Conservation (phyloP, 2,888 invertebrate species). For the Chloromyia formosa region DNA sequence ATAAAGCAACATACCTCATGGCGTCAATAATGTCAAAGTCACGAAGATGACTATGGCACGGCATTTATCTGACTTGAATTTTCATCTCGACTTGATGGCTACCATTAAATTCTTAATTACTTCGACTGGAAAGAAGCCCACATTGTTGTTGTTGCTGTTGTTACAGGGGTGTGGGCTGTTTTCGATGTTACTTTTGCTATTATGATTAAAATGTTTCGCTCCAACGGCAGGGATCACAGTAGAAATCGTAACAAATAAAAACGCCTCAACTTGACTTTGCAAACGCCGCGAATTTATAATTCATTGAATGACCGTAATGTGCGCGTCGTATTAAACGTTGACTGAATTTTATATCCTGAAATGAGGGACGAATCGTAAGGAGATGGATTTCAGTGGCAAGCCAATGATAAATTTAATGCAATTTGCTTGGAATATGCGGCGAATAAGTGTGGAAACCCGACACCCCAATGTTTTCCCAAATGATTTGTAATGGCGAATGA, state of each 20-base stretch:
- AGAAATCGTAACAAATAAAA: neutral
- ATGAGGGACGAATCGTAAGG: neutral
- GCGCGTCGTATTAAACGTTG: slow-evolving; percentile 1
- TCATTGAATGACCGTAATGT: slow-evolving; percentile 11
- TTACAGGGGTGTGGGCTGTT: neutral
- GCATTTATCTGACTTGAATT: slow-evolving; percentile 32
- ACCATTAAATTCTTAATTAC: slow-evolving; percentile 31
- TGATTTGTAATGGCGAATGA: neutral
- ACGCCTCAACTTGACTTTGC: neutral
- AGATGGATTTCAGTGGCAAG: neutral
- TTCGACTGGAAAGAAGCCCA: slow-evolving; percentile 1
- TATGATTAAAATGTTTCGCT: slow-evolving; percentile 5
- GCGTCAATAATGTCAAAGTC: neutral
- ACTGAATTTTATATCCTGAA: slow-evolving; percentile 15
- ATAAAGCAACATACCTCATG: neutral
- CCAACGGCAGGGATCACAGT: neutral
- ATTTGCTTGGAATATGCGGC: neutral
- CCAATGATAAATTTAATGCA: slow-evolving; percentile 19
- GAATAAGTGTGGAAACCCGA: neutral
- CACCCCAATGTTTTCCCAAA: neutral
- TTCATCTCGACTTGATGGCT: slow-evolving; percentile 32
- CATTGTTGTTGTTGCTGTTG: slow-evolving; percentile 9
- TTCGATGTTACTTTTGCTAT: neutral
- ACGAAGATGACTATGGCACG: neutral
- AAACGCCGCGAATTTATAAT: slow-evolving; percentile 10